These are phyloP conservation scores for Trichechus manatus DNA, from an alignment of 2,113 vertebrate genomes.

Conservation along the genomic window DNA sequence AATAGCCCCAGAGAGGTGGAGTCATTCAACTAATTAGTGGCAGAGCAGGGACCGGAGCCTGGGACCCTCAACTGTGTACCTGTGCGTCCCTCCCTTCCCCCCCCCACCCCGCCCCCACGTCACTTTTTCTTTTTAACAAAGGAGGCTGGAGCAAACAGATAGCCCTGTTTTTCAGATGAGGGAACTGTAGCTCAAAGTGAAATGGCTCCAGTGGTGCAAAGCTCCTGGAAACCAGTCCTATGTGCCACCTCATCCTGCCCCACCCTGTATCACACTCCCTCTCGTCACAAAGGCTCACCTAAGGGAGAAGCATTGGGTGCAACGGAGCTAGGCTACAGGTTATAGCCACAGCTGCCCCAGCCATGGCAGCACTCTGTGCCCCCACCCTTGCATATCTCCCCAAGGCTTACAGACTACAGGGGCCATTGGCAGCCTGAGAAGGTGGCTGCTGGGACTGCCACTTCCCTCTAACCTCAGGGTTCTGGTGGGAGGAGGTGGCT, in stretches of 20 bases:
- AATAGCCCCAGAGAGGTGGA: not conserved
- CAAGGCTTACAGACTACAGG: not conserved
- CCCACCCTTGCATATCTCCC: not conserved
- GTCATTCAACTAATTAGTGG: not conserved
- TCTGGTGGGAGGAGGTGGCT: not conserved
- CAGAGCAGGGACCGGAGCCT: not conserved
- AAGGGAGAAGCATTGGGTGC: not conserved
- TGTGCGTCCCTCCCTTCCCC: too few species aligned
- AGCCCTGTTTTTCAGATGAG: not conserved
- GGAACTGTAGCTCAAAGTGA: not conserved
- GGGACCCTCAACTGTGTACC: not conserved
- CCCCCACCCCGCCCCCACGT: too few species aligned
- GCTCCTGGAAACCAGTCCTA: not conserved
- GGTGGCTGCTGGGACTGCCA: not conserved
- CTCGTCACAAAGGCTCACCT: not conserved
- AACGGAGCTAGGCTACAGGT: not conserved
- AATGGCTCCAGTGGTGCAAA: not conserved
- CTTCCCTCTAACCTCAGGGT: not conserved
- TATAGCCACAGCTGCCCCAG: not conserved
- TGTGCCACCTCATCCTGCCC: too few species aligned
- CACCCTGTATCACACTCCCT: accelerated
- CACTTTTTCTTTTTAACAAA: not conserved
- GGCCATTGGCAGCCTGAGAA: not conserved
- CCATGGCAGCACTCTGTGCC: not conserved
- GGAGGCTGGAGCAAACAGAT: not conserved